Percentiles rank a stretch among this genome's conserved stretches.
Conservation (phyloP, 1,140 invertebrate genomes). For the Tetramorium simillimum region DNA sequence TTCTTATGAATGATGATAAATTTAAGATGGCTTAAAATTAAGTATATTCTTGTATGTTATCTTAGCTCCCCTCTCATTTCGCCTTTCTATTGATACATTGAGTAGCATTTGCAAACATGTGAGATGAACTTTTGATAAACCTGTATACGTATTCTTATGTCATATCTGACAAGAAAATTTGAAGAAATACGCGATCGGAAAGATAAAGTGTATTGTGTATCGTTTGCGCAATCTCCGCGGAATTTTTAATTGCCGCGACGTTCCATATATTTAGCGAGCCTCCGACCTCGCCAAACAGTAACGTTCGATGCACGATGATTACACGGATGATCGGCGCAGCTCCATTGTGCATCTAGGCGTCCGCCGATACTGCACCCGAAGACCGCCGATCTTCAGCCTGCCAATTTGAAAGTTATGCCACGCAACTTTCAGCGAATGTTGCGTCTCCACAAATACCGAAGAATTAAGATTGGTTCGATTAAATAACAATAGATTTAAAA, state of each 20-base stretch:
- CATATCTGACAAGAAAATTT: constrained; percentile 49
- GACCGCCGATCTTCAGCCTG: constrained; percentile 52
- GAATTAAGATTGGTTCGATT: constrained; percentile 61
- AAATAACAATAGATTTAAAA: constrained; percentile 47
- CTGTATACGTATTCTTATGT: constrained; percentile 3
- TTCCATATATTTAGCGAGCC: constrained; percentile 71
- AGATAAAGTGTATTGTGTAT: constrained; percentile 14
- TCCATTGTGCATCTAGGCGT: constrained; percentile 36
- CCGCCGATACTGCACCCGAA: not conserved
- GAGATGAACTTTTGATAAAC: constrained; percentile 24
- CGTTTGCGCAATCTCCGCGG: constrained; percentile 63
- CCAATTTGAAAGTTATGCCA: constrained; percentile 75
- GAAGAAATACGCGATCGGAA: constrained; percentile 29
- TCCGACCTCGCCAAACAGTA: constrained; percentile 71
- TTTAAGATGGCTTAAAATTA: constrained; percentile 3
- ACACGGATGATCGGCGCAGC: not conserved
- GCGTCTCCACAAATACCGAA: constrained; percentile 67
- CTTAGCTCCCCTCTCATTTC: not conserved
- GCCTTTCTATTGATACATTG: not conserved
- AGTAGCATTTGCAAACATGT: constrained; percentile 18
- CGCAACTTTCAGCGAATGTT: constrained; percentile 61
- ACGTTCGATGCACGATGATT: constrained; percentile 64
- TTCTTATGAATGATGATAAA: not conserved
- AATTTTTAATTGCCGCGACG: constrained; percentile 61
- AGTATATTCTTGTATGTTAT: not conserved